A percentile compares a stretch with the other conserved stretches of the same genome.
phyloP scores from a whole-genome alignment of 2,113 vertebrate genomes.

The Poecilia latipinna region DNA sequence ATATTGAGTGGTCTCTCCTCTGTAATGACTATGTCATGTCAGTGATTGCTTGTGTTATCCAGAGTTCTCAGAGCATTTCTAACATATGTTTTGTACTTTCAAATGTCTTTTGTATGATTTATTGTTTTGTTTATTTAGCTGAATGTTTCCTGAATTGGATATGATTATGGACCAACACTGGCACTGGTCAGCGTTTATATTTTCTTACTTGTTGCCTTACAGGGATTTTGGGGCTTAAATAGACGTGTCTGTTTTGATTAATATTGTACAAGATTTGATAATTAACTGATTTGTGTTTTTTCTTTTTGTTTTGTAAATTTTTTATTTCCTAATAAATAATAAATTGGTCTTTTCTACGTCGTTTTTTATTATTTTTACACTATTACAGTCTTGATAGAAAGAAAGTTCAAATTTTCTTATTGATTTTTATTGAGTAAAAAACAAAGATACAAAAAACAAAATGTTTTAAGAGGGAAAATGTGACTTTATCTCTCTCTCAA shows the following conservation, averaged over 20 bases:
- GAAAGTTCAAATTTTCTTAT: too few relatives aligned
- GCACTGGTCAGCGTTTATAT: not conserved
- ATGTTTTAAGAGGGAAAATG: too few relatives aligned
- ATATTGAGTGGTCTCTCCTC: conserved; percentile 57
- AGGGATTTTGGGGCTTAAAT: conserved; percentile 20
- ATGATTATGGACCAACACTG: too few relatives aligned
- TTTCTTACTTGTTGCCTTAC: conserved; percentile 17
- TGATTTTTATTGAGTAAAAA: too few relatives aligned
- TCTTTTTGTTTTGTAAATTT: not conserved
- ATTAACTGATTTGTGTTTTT: conserved; percentile 2
- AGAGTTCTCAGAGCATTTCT: conserved; percentile 72
- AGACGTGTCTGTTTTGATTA: conserved; percentile 44
- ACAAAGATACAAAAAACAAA: too few relatives aligned
- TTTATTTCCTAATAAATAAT: conserved; percentile 62
- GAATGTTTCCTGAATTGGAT: not conserved
- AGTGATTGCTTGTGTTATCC: conserved; percentile 65
- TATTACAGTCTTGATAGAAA: too few relatives aligned
- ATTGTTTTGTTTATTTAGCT: conserved; percentile 28
- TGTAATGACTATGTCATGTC: conserved; percentile 86
- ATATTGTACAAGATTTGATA: conserved; percentile 37
- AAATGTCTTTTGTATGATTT: conserved; percentile 8
- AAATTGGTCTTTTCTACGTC: conserved; percentile 10
- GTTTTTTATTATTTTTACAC: not conserved
- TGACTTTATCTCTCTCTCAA: too few relatives aligned
- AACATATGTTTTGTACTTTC: conserved; percentile 21